These are phyloP conservation scores for Acyrthosiphon pisum DNA, from an alignment of 1,140 invertebrate genomes.

Conservation along the genomic window DNA sequence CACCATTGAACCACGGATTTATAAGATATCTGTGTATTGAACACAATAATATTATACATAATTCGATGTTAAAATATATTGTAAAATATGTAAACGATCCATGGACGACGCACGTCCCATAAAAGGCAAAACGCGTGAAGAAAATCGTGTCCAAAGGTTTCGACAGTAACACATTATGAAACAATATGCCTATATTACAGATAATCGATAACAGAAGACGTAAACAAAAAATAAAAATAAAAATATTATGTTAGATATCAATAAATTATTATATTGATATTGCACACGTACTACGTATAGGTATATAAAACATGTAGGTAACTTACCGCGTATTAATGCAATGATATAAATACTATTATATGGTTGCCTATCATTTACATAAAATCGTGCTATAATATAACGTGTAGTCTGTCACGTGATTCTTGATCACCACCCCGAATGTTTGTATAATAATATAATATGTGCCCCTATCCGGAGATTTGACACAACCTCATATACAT, in stretches of 20 bases:
- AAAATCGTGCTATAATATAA: not conserved
- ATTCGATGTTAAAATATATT: not conserved
- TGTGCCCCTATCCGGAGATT: not conserved
- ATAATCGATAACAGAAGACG: not conserved
- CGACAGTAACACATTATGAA: not conserved
- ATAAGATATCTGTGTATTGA: no score
- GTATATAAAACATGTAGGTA: not conserved
- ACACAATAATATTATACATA: not conserved
- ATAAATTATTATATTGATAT: not conserved
- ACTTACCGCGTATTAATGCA: not conserved
- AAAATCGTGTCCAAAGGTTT: conserved; percentile 1
- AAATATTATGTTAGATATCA: not conserved
- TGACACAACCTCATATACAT: not conserved
- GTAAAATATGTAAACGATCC: not conserved
- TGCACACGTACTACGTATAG: not conserved
- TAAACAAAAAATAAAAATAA: not conserved
- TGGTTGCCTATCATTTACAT: not conserved
- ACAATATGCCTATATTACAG: not conserved
- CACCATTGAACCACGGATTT: not conserved
- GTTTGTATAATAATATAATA: not conserved
- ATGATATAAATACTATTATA: not conserved
- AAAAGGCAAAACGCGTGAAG: not conserved
- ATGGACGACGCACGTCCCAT: not conserved
- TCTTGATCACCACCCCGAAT: not conserved
- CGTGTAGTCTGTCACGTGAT: not conserved